phyloP scores from a whole-genome alignment of 2,113 vertebrate species.

The Pleuronectes platessa region DNA sequence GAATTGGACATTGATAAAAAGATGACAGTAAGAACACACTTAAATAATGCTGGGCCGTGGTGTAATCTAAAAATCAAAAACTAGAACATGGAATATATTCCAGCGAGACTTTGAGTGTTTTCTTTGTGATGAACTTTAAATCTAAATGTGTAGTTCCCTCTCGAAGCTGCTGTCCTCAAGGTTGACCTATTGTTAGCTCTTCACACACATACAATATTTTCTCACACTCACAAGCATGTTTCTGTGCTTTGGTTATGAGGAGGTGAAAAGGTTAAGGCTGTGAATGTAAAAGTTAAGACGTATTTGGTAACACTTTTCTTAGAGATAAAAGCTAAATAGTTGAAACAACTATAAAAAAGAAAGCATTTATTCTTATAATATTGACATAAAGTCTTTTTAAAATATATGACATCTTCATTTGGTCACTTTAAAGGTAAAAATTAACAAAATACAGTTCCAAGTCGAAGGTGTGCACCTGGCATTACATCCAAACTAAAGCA shows the following conservation, averaged over 20 bases:
- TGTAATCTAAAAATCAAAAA: too few species aligned
- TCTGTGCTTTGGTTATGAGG: constrained; percentile 72
- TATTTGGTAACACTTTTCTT: constrained; percentile 78
- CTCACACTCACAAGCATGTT: constrained; percentile 25
- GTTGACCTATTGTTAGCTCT: constrained; percentile 41
- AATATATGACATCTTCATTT: constrained; percentile 83
- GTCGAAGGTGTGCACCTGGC: constrained; percentile 39
- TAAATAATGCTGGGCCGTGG: too few species aligned
- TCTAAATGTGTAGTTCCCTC: constrained; percentile 2
- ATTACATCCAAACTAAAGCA: constrained; percentile 39
- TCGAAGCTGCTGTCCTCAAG: constrained; percentile 51
- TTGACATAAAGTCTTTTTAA: constrained; percentile 77
- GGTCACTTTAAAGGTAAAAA: constrained; percentile 68
- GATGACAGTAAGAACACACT: too few species aligned
- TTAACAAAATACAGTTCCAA: constrained; percentile 56
- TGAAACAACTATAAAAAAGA: constrained; percentile 71
- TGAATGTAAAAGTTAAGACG: constrained; percentile 68
- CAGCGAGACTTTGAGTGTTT: not conserved
- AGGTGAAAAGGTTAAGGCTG: constrained; percentile 63
- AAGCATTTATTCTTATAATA: constrained; percentile 54
- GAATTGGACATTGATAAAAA: too few species aligned
- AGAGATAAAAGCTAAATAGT: constrained; percentile 67
- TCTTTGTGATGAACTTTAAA: constrained; percentile 11
- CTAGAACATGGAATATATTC: too few species aligned
- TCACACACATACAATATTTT: constrained; percentile 24